Base-by-base conservation (phyloP, 1,140 invertebrate genomes). In the Agraylea sexmaculata region DNA sequence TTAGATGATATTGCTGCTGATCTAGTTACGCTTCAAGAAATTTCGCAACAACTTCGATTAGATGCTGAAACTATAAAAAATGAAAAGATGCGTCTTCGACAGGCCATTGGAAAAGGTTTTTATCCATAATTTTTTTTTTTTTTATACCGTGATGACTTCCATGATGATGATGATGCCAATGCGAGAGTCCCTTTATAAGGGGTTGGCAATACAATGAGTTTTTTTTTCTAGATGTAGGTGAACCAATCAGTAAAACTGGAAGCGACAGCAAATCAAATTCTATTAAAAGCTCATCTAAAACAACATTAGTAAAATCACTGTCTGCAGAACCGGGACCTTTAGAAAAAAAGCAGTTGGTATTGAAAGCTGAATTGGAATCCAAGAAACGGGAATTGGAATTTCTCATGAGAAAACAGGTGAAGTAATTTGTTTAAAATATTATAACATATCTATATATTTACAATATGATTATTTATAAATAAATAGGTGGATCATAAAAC, bases 61-160 rank as follows among this genome's bases (percentile, higher is more conserved):
- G 60, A 64, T 46, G 63, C 60, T 4, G 59, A 64, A 37, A 64
- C 62, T 23, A 60, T 62, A 36, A 60, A 62, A 51, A 54, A 56
- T 3, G 62, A 64, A 52, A 50, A 60, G 2, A 58, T 59, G 1
- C 54, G 60, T 0, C 58, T 64, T 30, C 60, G 60, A 37, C 59
- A 64, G 22, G 51, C 60, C 10, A 59, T 57, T n/a, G 62, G 61
- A 42, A 64, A 62, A 51, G 60, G 62, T 64, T 32, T n/a, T 8
- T 8, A 8, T 27, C 25, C n/a, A 8, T 8, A 27, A 27, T 27
- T 27, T 8, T 8, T 8, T 27, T 27, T n/a, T n/a, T 27, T 27
- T n/a, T 27, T n/a, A 27, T 27, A 8, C 8, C 8, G 8, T 27
- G 25, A 27, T 27, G 25, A 27, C n/a, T n/a, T n/a, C 8, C 25